Base-by-base conservation (phyloP, 1,140 invertebrate species). In the Zelostemma sp. region DNA sequence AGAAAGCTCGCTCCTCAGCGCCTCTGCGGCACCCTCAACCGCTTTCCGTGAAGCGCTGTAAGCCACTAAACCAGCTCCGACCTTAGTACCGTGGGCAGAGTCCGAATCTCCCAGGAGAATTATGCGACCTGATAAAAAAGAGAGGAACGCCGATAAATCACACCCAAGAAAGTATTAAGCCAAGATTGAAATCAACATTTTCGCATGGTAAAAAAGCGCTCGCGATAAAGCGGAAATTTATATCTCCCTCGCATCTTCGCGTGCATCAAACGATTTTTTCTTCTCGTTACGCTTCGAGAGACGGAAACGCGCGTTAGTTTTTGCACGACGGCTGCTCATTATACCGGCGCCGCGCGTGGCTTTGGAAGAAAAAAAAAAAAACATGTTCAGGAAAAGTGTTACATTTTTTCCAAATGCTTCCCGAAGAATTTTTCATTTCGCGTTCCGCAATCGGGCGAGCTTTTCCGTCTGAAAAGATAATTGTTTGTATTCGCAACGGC, bases 1-100 rank as follows among this genome's bases (percentile, higher is more conserved):
- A 51, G 88, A 87, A 50, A 94, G 80, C 74, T 93, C 89, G 31
- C 88, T 86, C 18, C 91, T 85, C 56, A 94, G 82, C 18, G 92
- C 91, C 21, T 89, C 88, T 56, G 90, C 90, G 8, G 90, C 91
- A 43, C 92, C 92, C 77, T 92, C 90, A 0, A 93, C 90, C 1
- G 90, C 91, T 72, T 89, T 89, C 19, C 90, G 88, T 0, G 89
- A 90, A 0, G 90, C 90, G 19, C 88, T 90, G 55, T 88, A 91
- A n/a, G 89, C 90, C 1, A 92, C 91, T 55, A 90, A 80, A 16
- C 88, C 87, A 21, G 88, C 86, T 38, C 87, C 85, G 15, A 82
- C 82, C 50, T 65, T 80, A 25, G 61, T 59, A 31, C 74, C 72
- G 60, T 74, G 75, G 60, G 74, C 77, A 12, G 53, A 77, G 74